A percentile compares a stretch with the other conserved stretches of the same genome.
These are phyloP conservation scores for Germaria angustata DNA, from an alignment of 2,888 invertebrate species.

Conservation along the genomic window DNA sequence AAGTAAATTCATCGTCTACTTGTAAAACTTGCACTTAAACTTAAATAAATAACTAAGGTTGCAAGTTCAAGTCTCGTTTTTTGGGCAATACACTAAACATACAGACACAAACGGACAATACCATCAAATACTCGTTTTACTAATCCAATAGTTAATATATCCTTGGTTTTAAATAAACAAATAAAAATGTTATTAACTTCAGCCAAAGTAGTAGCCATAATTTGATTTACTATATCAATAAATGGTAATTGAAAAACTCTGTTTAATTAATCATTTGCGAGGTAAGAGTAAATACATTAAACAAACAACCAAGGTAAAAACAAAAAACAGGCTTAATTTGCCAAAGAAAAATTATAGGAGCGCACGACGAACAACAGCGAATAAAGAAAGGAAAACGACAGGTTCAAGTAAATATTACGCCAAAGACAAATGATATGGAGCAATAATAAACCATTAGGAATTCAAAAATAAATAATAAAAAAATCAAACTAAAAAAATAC, in stretches of 20 bases:
- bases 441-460: constrained; percentile 62
- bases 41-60: constrained; percentile 38
- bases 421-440: constrained; percentile 62
- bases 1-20: constrained; percentile 21
- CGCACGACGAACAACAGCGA: not conserved
- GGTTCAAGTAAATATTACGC: constrained; percentile 55
- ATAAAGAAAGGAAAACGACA: constrained; percentile 43
- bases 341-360: constrained; percentile 46
- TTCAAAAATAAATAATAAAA: not conserved
- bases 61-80: constrained; percentile 60
- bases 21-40: constrained; percentile 56
- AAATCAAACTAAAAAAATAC: constrained; percentile 25
- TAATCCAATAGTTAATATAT: constrained; percentile 10
- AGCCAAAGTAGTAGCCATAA: constrained; percentile 67
- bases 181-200: constrained; percentile 22
- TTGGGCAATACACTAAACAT: not conserved
- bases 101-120: not conserved
- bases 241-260: constrained; percentile 75
- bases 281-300: constrained; percentile 33
- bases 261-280: constrained; percentile 74
- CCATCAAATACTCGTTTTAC: constrained; percentile 9
- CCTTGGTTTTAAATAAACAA: constrained; percentile 56
- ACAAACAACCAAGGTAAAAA: not conserved
- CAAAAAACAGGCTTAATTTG: constrained; percentile 33
- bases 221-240: constrained; percentile 75